phyloP scores from a whole-genome alignment of 2,888 invertebrate genomes.

The Hypselothyrea guttata region DNA sequence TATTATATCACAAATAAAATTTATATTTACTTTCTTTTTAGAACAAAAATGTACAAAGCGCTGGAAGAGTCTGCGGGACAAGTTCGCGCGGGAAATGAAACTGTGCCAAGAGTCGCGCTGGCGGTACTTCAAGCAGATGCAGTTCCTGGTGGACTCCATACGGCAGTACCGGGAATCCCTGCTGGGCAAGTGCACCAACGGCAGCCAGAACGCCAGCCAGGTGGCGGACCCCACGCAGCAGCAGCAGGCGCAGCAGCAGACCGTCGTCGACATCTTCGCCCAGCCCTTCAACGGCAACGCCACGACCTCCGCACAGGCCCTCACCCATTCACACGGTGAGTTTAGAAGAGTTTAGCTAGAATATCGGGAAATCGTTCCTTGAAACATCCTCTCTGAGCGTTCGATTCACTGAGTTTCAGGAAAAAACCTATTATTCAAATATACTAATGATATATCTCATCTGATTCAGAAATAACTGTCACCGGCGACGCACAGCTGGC shows the following conservation, averaged over 20 bases:
- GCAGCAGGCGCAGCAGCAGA: slow-evolving; percentile 77
- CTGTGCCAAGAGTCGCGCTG: slow-evolving; percentile 80
- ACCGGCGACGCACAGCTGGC: slow-evolving; percentile 78
- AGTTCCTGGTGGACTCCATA: slow-evolving; percentile 79
- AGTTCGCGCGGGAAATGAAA: slow-evolving; percentile 80
- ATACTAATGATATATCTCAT: neutral
- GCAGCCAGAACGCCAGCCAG: slow-evolving; percentile 70
- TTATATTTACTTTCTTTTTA: slow-evolving; percentile 21
- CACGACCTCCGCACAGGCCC: slow-evolving; percentile 77
- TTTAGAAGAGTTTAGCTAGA: too few relatives aligned
- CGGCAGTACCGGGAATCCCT: slow-evolving; percentile 79
- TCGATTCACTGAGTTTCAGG: too few relatives aligned
- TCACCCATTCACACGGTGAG: slow-evolving; percentile 80
- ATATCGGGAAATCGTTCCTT: too few relatives aligned
- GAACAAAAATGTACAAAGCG: slow-evolving; percentile 81
- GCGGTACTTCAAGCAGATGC: slow-evolving; percentile 81
- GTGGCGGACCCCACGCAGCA: slow-evolving; percentile 78
- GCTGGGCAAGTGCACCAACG: slow-evolving; percentile 76
- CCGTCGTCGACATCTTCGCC: slow-evolving; percentile 78
- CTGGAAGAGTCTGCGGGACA: slow-evolving; percentile 79
- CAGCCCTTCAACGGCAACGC: slow-evolving; percentile 79
- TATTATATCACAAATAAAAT: neutral
- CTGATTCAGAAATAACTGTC: slow-evolving; percentile 76
- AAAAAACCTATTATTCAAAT: neutral
- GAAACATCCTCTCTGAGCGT: too few relatives aligned